Percentiles rank a stretch among this genome's conserved stretches.
Evolutionary conservation across 2,888 invertebrate species (phyloP).

Genomic region (Oscheius sp.): DNA sequence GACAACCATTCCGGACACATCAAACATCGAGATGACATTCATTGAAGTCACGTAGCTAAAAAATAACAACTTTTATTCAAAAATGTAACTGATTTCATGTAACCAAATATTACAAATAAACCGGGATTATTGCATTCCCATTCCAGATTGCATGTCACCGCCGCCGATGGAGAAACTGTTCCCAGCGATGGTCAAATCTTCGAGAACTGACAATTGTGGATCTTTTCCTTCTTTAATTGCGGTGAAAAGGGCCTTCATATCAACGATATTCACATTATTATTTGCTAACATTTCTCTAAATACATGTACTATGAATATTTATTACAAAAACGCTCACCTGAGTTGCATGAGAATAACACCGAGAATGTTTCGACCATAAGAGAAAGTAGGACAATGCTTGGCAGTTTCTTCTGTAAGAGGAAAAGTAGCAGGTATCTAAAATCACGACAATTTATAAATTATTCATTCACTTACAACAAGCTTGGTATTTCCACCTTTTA

Average conservation of each 20-base stretch:
- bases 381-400: slow-evolving; percentile 45
- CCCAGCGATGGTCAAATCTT: neutral
- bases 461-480: slow-evolving; percentile 12
- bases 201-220: neutral
- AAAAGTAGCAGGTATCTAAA: slow-evolving; percentile 43
- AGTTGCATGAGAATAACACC: slow-evolving; percentile 59
- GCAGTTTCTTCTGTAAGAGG: slow-evolving; percentile 48
- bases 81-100: neutral
- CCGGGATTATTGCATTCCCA: neutral
- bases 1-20: neutral
- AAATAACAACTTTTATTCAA: slow-evolving; percentile 1
- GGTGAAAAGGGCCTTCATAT: slow-evolving; percentile 43
- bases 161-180: slow-evolving; percentile 31
- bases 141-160: slow-evolving; percentile 9
- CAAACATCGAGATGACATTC: neutral
- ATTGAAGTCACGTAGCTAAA: neutral
- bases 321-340: slow-evolving; percentile 22
- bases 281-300: slow-evolving; percentile 43
- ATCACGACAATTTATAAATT: neutral
- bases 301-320: neutral
- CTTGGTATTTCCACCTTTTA: slow-evolving; percentile 38
- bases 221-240: slow-evolving; percentile 9
- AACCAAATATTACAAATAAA: too few relatives aligned
- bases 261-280: slow-evolving; percentile 41
- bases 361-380: slow-evolving; percentile 51